These are phyloP conservation scores for Myotis lucifugus DNA, from an alignment of 2,113 vertebrate species.

Conservation along the genomic window DNA sequence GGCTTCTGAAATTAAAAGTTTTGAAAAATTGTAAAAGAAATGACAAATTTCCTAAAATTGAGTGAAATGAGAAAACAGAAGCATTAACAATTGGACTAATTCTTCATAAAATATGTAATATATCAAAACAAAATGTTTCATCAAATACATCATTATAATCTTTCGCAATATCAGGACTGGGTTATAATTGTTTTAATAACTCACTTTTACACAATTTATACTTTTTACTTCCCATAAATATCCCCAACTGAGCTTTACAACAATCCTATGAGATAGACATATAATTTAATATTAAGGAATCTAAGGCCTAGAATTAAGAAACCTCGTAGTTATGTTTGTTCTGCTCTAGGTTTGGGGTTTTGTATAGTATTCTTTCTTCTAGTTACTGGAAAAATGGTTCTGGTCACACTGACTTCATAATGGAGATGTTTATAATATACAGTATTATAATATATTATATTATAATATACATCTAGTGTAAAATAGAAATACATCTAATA, in stretches of 20 bases:
- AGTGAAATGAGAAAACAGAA: not conserved
- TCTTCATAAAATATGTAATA: not conserved
- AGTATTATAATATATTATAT: too few species aligned
- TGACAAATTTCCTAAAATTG: not conserved
- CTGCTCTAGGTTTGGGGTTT: not conserved
- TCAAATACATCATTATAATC: not conserved
- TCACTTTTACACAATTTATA: not conserved
- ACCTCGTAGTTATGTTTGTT: not conserved
- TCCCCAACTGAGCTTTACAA: not conserved
- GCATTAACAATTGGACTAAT: not conserved
- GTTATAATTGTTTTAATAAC: not conserved
- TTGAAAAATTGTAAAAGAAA: not conserved
- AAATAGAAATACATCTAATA: not conserved
- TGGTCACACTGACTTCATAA: not conserved
- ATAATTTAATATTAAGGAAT: not conserved
- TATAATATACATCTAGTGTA: not conserved
- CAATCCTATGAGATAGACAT: not conserved
- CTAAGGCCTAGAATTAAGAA: not conserved
- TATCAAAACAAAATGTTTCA: not conserved
- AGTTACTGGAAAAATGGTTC: not conserved
- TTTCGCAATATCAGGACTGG: not conserved
- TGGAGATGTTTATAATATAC: not conserved
- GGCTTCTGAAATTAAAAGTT: conserved; percentile 15
- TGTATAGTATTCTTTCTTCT: not conserved
- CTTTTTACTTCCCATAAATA: not conserved